phyloP scores from a whole-genome alignment of 1,140 invertebrate genomes.

The Drosophila eugracilis region DNA sequence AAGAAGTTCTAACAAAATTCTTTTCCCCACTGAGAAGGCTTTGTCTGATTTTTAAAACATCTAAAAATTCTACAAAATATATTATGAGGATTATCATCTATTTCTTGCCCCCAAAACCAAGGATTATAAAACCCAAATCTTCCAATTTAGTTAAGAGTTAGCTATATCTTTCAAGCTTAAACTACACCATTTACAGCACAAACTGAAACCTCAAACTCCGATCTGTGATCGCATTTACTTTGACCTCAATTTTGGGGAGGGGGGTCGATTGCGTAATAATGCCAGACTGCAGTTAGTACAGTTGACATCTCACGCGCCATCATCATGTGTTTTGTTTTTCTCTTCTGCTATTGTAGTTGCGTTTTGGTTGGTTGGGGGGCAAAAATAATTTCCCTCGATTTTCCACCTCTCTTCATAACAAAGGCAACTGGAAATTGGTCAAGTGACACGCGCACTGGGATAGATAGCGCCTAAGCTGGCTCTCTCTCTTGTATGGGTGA shows the following conservation, averaged over 20 bases:
- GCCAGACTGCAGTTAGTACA: conserved; percentile 7
- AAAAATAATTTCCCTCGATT: not conserved
- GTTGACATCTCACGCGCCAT: conserved; percentile 1
- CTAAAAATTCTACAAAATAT: no score
- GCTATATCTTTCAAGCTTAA: no score
- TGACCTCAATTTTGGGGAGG: conserved; percentile 8
- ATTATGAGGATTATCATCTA: no score
- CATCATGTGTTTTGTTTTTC: not conserved
- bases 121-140: no score
- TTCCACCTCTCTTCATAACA: not conserved
- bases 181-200: no score
- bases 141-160: no score
- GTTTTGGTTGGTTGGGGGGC: conserved; percentile 5
- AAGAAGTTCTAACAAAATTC: no score
- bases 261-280: conserved; percentile 1
- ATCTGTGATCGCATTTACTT: conserved; percentile 5
- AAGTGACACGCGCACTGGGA: conserved; percentile 16
- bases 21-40: no score
- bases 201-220: conserved; percentile 4
- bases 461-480: conserved; percentile 1
- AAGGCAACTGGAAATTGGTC: conserved; percentile 6
- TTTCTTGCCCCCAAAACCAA: no score
- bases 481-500: conserved; percentile 17
- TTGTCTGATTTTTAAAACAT: no score
- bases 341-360: not conserved